Conservation (phyloP, 2,888 invertebrate genomes). For the Pandemis heparana region DNA sequence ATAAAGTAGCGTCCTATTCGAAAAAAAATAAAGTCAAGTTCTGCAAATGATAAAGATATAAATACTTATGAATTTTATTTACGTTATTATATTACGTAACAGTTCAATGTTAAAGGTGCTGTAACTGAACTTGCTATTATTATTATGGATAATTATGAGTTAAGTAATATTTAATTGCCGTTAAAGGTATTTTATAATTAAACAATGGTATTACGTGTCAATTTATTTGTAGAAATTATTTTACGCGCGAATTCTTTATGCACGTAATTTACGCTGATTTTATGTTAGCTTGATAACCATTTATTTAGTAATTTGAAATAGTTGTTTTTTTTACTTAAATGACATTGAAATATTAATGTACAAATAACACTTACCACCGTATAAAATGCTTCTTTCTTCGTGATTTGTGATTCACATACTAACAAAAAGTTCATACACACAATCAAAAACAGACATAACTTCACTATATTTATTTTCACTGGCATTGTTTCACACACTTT, state of each 20-base stretch:
- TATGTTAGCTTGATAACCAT: not conserved
- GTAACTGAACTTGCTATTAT: not conserved
- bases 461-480: constrained; percentile 43
- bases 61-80: not conserved
- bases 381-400: constrained; percentile 55
- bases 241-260: too few species aligned
- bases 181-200: not conserved
- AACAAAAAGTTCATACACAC: constrained; percentile 49
- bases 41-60: too few species aligned
- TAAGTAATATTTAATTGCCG: not conserved
- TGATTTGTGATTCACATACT: constrained; percentile 51
- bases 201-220: not conserved
- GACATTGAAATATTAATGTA: constrained; percentile 12
- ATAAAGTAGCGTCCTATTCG: too few species aligned
- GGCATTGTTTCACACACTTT: not conserved
- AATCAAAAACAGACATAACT: constrained; percentile 44
- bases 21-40: too few species aligned
- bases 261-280: not conserved
- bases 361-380: constrained; percentile 59
- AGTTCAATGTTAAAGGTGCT: constrained; percentile 1
- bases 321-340: not conserved
- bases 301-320: too few species aligned
- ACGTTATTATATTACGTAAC: not conserved
- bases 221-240: too few species aligned
- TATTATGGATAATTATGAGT: not conserved